Conservation (phyloP, 2,797 vertebrate species). For the Galago senegalensis region DNA sequence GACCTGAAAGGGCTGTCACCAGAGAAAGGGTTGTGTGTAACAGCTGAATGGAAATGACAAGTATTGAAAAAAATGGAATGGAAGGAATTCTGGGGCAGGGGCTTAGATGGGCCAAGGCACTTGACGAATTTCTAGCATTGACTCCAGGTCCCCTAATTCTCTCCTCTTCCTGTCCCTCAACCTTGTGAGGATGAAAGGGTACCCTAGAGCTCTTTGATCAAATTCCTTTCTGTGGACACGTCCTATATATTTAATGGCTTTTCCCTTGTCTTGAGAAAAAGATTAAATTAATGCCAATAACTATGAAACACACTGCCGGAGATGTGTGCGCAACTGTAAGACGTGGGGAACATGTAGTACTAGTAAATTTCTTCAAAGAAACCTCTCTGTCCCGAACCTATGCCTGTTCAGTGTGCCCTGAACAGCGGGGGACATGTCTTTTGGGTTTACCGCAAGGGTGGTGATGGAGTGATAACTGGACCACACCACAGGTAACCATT, state of each 20-base stretch:
- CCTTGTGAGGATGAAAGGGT: not conserved
- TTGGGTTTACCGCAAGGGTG: not conserved
- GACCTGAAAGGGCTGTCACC: not conserved
- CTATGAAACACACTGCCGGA: not conserved
- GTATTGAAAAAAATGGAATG: not conserved
- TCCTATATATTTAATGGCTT: not conserved
- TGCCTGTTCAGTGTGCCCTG: too few relatives aligned
- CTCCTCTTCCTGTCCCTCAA: not conserved
- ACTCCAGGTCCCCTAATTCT: not conserved
- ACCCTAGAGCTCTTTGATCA: not conserved
- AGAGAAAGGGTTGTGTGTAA: not conserved
- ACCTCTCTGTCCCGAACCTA: not conserved
- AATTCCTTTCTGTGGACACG: not conserved
- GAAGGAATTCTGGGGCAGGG: not conserved
- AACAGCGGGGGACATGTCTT: not conserved
- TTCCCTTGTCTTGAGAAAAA: conserved; percentile 25
- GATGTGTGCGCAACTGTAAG: not conserved
- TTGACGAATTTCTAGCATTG: not conserved
- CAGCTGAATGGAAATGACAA: not conserved
- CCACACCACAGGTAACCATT: not conserved
- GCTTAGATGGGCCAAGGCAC: not conserved
- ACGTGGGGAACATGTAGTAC: not conserved
- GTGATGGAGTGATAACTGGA: not conserved
- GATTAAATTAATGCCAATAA: not conserved
- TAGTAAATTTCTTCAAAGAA: not conserved